Conservation (phyloP, 2,888 invertebrate species). For the Podotricha telesiphe region DNA sequence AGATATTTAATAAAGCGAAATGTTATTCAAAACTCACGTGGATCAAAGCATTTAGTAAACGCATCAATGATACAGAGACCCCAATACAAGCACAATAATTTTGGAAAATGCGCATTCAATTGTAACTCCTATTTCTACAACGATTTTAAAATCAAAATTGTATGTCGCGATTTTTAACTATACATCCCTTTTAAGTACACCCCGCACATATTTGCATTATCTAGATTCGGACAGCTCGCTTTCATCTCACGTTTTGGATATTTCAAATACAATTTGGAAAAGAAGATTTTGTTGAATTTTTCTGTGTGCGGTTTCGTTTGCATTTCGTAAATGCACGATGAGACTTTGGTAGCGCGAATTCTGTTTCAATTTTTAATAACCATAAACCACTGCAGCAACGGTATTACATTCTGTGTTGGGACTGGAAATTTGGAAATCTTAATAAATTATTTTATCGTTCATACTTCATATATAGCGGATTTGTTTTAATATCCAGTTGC, state of each 20-base stretch:
- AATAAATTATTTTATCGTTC: slow-evolving; percentile 19
- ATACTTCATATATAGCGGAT: slow-evolving; percentile 8
- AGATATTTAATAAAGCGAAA: slow-evolving; percentile 60
- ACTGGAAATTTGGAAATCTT: slow-evolving; percentile 1
- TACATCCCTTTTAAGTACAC: slow-evolving; percentile 32
- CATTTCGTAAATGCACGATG: slow-evolving; percentile 45
- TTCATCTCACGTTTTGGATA: slow-evolving; percentile 72
- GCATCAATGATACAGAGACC: slow-evolving; percentile 46
- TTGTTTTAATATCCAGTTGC: neutral
- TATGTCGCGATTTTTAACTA: slow-evolving; percentile 14
- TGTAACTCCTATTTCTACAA: slow-evolving; percentile 1
- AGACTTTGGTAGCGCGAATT: slow-evolving; percentile 41
- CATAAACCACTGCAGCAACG: slow-evolving; percentile 29
- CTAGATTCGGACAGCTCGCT: slow-evolving; percentile 70
- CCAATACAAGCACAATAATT: neutral
- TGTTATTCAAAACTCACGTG: slow-evolving; percentile 54
- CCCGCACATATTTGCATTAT: slow-evolving; percentile 66
- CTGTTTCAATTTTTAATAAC: slow-evolving; percentile 40
- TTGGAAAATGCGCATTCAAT: slow-evolving; percentile 10
- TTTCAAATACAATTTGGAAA: slow-evolving; percentile 77
- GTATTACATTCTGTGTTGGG: slow-evolving; percentile 8
- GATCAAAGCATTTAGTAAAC: slow-evolving; percentile 58
- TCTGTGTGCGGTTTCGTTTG: slow-evolving; percentile 49
- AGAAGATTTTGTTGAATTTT: slow-evolving; percentile 65
- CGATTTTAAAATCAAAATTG: slow-evolving; percentile 21